Evolutionary conservation across 2,888 invertebrate genomes (phyloP), one percentile per base, ranked within the genome.

Genomic region (Mythimna loreyi): DNA sequence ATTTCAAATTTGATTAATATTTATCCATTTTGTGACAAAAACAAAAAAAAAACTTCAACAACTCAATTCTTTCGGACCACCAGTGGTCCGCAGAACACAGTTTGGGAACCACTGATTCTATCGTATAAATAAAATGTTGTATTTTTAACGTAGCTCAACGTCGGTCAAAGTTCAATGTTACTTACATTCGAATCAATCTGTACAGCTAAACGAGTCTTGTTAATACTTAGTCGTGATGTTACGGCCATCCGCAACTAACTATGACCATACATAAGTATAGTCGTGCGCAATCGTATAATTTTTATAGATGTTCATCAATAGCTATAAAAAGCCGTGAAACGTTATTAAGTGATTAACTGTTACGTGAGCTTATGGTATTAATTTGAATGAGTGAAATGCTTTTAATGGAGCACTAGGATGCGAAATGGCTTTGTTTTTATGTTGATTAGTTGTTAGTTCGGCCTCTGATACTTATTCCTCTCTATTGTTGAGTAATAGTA

Each of bases 81-180:
- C 13, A 36, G 13, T 36, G 36, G 36, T 36, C 36, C 36, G 36
- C 16, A 3, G 5, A 40, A 16, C 16, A 40, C 40, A 40, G 6
- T 40, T 40, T 40, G 40, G 19, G 5, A 40, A 16, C 40, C 40
- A 16, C 40, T 40, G 40, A 19, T 19, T n/a, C 43, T 6, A 45
- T 25, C 36, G 36, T 36, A 67, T 67, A 69, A 64, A 28, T n/a
- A n/a, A n/a, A 80, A 72, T 73, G 60, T 61, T 67, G 64, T 60
- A 62, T 74, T 73, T 77, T 69, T 60, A 75, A 78, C 75, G 72
- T 72, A 73, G 68, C 66, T 52, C 23, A 73, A 67, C 66, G 49
- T 21, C 25, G 80, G 81, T 83, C 78, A 84, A 69, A 84, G 84
- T 80, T 84, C 84, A 84, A 84, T 82, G 82, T 72, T 75, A 72